Evolutionary conservation across 1,140 invertebrate genomes (phyloP), one percentile per base, ranked within the genome.

Genomic region (Drosophila sechellia): DNA sequence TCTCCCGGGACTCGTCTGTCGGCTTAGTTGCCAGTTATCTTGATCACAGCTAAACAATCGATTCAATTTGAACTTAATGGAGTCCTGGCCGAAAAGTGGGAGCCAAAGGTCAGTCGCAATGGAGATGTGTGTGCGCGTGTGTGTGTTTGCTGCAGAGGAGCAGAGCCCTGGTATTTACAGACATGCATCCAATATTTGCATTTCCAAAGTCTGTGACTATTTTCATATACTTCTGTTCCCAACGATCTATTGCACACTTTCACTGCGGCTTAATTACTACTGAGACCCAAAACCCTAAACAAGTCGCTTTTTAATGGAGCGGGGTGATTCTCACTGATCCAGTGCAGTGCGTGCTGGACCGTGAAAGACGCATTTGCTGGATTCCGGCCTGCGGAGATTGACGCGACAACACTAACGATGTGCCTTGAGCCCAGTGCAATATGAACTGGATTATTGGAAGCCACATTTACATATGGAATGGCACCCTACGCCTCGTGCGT

Each of bases 51-150:
- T 49, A 65, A 69, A 59, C 84, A 89, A 87, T 83, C 84, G 84
- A 84, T 89, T 87, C 75, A 89, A 89, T 89, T 89, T 79, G 58
- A 57, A 66, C 79, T 68, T 83, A 83, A 87, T 87, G 66, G 79
- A 83, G 79, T 73, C 58, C 64, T 56, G 64, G 43, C 17, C 35
- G 10, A 52, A 35, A 12, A 20, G 31, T 4, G 8, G 15, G 27
- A 15, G 20, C 22, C 22, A 27, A 12, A 48, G 46, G 8, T 34
- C 27, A 34, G 8, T 12, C 13, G 3, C 27, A 34, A 31, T 34
- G 10, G 8, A 50, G 25, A 50, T 17, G 27, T 17, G 48, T 13
- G 5, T 52, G 22, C 6, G 8, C 6, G 20, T 22, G 20, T 22
- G 20, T 22, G 20, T 22, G 20, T 22, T 2, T 22, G 20, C 20